A percentile compares a stretch with the other conserved stretches of the same genome.
Evolutionary conservation across 2,113 vertebrate genomes (phyloP).

Genomic region (Gorsachius goisagi): DNA sequence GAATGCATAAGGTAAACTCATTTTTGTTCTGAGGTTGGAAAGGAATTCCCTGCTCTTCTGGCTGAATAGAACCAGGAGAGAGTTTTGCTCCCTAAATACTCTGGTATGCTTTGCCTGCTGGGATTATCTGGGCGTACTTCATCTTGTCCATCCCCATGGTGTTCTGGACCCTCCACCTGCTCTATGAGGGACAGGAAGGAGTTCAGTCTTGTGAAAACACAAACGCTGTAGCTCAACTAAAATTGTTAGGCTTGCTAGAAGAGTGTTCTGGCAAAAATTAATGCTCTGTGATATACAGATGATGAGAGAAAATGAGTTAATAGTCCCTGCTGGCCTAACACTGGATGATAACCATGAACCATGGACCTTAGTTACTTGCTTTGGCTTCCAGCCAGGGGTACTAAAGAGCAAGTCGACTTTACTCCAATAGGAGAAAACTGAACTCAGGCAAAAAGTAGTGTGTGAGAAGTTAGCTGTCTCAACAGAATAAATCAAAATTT

Average conservation of each 20-base stretch:
- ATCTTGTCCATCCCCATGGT: fast-evolving
- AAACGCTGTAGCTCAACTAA: not conserved
- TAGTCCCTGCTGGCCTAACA: not conserved
- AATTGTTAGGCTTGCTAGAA: not conserved
- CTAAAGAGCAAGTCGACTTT: not conserved
- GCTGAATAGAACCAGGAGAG: not conserved
- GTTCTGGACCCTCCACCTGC: not conserved
- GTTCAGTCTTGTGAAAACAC: not conserved
- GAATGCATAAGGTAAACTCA: not conserved
- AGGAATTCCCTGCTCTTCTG: not conserved
- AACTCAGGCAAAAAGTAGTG: not conserved
- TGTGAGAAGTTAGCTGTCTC: not conserved
- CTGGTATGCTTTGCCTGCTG: not conserved
- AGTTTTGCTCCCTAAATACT: not conserved
- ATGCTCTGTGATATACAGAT: not conserved
- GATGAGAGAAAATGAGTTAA: not conserved
- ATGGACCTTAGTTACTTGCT: not conserved
- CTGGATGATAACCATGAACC: not conserved
- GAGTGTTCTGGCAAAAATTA: not conserved
- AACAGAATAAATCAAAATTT: not conserved
- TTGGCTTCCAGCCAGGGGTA: not conserved
- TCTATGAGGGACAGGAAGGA: not conserved
- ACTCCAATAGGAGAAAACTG: not conserved
- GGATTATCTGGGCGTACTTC: not conserved
- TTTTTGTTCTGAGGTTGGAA: not conserved